Conservation (phyloP, 2,113 vertebrate genomes). For the Indicator maculatus region DNA sequence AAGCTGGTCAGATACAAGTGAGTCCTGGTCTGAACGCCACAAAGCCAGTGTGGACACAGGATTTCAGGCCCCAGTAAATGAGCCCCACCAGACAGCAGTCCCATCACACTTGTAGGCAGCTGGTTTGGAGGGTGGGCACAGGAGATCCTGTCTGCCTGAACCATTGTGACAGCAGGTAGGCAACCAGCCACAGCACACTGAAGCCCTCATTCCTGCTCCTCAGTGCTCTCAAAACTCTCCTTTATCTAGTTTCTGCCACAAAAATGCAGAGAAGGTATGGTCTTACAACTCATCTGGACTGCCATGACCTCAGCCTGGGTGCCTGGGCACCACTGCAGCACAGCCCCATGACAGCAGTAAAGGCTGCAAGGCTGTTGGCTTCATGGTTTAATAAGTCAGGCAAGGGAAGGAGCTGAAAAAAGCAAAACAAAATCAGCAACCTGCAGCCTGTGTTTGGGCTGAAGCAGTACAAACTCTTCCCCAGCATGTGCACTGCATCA, state of each 20-base stretch:
- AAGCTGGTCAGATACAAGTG: rapidly evolving
- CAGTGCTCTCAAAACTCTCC: not conserved
- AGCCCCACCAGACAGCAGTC: not conserved
- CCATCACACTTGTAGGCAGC: rapidly evolving
- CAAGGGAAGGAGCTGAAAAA: not conserved
- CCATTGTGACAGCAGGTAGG: not conserved
- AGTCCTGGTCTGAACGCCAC: not conserved
- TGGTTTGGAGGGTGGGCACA: rapidly evolving
- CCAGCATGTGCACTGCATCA: not conserved
- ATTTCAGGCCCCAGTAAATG: rapidly evolving
- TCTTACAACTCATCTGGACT: not conserved
- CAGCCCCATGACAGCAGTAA: not conserved
- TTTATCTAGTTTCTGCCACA: not conserved
- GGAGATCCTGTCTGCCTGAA: rapidly evolving
- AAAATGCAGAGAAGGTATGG: not conserved
- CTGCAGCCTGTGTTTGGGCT: constrained; percentile 3
- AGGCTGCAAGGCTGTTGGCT: not conserved
- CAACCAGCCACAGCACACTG: not conserved
- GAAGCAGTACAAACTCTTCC: constrained; percentile 3
- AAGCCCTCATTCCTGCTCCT: not conserved
- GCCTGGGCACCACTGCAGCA: not conserved
- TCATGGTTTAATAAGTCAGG: not conserved
- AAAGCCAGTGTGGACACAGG: not conserved
- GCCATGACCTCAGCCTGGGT: not conserved
- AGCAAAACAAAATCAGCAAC: not conserved